Conservation (phyloP, 2,113 vertebrate genomes). For the Coturnix japonica region DNA sequence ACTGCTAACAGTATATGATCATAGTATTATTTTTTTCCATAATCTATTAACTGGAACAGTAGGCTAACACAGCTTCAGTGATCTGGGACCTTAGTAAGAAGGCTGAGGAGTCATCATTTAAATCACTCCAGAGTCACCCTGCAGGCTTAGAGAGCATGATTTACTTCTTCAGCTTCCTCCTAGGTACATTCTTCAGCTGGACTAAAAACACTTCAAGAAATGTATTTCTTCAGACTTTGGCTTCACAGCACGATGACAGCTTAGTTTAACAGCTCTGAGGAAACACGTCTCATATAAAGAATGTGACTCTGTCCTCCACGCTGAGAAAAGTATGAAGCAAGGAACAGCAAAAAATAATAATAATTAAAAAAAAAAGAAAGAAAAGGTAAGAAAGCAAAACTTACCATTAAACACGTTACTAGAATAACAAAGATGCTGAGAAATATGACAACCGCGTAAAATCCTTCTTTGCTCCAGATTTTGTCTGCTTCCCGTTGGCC, state of each 20-base stretch:
- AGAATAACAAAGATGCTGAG: conserved; percentile 94
- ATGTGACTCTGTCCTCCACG: not conserved
- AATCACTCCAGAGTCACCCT: not conserved
- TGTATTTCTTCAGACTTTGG: not conserved
- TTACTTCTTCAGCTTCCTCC: conserved; percentile 7
- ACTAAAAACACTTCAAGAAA: not conserved
- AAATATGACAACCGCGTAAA: conserved; percentile 91
- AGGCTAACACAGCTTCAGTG: not conserved
- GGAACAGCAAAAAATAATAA: not conserved
- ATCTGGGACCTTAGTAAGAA: conserved; percentile 18
- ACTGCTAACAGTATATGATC: not conserved
- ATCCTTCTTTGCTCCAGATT: conserved; percentile 91
- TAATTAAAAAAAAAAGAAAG: not conserved
- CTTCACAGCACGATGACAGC: not conserved
- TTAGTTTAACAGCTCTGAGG: not conserved
- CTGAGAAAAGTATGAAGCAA: conserved; percentile 15
- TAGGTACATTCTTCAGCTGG: not conserved
- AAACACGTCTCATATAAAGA: not conserved
- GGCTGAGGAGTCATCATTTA: not conserved
- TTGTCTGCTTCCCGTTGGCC: conserved; percentile 88
- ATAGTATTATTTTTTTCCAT: not conserved
- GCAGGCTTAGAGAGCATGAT: not conserved
- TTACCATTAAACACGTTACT: conserved; percentile 95
- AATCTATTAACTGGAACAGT: conserved; percentile 11
- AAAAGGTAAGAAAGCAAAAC: conserved; percentile 61